These are phyloP conservation scores for Hydrozoanthus gracilis DNA, from an alignment of 92 coral and sea anemone species.

Conservation along the genomic window DNA sequence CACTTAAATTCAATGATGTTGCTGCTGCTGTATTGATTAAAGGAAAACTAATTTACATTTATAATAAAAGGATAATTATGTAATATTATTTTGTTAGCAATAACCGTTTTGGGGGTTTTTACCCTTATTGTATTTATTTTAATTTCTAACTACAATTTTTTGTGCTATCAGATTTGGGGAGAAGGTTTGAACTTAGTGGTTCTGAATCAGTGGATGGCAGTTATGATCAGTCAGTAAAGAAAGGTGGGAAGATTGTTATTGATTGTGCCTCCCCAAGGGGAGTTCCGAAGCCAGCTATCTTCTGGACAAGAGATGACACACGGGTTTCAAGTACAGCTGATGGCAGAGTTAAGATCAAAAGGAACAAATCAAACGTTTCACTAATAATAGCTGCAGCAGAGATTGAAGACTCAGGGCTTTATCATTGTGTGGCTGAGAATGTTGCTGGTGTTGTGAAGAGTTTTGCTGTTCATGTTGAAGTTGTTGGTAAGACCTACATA, in stretches of 20 bases:
- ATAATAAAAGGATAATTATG: no score
- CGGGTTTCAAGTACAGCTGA: conserved; percentile 19
- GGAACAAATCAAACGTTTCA: not conserved
- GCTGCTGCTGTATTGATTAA: no score
- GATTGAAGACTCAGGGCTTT: conserved; percentile 24
- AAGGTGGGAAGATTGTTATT: not conserved
- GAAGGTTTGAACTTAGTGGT: not conserved
- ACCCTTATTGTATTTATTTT: not conserved
- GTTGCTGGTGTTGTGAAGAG: conserved; percentile 17
- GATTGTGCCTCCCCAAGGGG: conserved; percentile 30
- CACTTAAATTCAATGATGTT: no score
- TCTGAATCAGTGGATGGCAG: not conserved
- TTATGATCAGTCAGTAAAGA: conserved; percentile 5
- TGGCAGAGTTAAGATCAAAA: conserved; percentile 39
- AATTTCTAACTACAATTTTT: not conserved
- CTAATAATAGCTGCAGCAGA: not conserved
- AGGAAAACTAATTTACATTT: no score
- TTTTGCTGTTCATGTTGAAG: conserved; percentile 1
- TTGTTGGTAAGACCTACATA: conserved; percentile 18
- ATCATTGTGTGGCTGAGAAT: conserved; percentile 30
- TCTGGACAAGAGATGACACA: conserved; percentile 10
- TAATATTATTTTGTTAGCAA: no score
- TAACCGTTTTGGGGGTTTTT: no score
- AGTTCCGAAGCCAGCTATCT: conserved; percentile 1
- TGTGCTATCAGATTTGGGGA: conserved; percentile 3